Evolutionary conservation across 2,113 vertebrate genomes (phyloP), one percentile per base, ranked within the genome.

Genomic region (Chionomys nivalis): DNA sequence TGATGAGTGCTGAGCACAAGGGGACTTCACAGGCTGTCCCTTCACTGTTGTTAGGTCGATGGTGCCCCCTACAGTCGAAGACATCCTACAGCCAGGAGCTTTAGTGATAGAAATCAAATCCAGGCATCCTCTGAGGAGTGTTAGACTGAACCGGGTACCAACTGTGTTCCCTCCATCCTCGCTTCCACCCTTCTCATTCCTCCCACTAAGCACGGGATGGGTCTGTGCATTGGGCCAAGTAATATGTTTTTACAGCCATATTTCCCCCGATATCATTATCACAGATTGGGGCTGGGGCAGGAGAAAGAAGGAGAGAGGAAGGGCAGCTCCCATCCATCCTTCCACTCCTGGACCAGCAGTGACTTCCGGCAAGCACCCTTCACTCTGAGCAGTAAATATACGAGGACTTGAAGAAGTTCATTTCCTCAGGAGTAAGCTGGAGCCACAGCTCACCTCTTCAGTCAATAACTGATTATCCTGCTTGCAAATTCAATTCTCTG

Each of bases 381-480:
- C 16, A 0, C 66, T 68, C 55, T 21, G 1, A 92, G 31, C 68
- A 82, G 92, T 89, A 91, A 97, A 91, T 55, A 83, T 21, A 83
- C 76, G 39, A 92, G 76, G 55, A 96, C 66, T 58, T 87, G 23
- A 76, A 83, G 94, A 76, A 94, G 83, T 87, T 93, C 81, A 91
- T 96, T 95, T 97, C 88, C 96, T 75, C 76, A 4, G 66, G 66
- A 85, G 94, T 85, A 31, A 66, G 87, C 33, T 11, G n/a, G 70
- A 79, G 85, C 83, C 1, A 1, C 0, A 1, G 47, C 81, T 49
- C 19, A 4, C 66, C 92, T 91, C 93, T 79, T 78, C 77, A 94
- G 90, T 97, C 96, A 91, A 95, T 95, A 96, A 88, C 90, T 93
- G 96, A 97, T 97, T 98, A 96, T 96, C 96, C 87, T 36, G 90